Evolutionary conservation across 2,797 vertebrate genomes (phyloP), one percentile per base, ranked within the genome.

Genomic region (Neosilurus mollespiculum): DNA sequence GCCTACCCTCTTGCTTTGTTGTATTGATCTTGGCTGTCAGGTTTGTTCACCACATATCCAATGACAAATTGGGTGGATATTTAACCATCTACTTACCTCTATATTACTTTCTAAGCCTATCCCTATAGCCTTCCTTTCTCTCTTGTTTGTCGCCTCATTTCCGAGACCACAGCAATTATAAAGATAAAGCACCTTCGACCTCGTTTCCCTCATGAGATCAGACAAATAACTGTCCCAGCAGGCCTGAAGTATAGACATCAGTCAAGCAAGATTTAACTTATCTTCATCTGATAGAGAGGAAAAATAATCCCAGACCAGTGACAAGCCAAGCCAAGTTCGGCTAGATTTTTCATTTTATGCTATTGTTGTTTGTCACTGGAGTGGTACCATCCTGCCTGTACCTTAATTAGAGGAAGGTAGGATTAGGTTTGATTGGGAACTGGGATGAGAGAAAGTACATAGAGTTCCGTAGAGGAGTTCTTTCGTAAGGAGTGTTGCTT

Each of bases 181-280:
- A 81, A 69, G 79, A 81, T 59, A 84, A 84, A 84, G 79, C 79
- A 70, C 79, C 65, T 70, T 26, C 51, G 54, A 77, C 72, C 58
- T 20, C 51, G 53, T 53, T 69, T 37, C 72, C n/a, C 37, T 81
- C 37, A 66, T 78, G 64, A 37, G 9, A 49, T 53, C 16, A 71
- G 54, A 81, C 73, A 80, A 34, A 82, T 54, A 80, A 75, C 65
- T 30, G 1, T 65, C 22, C 80, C 37, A 49, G 66, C 78, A 34
- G 43, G 24, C 67, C 58, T 82, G 80, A 69, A 78, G 61, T 51
- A 82, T 82, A 83, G 65, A 84, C 62, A 81, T 64, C 79, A 61
- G 11, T 64, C 69, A 59, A 67, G n/a, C 78, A 66, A 81, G 54
- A 77, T 67, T 61, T 66, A 67, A 76, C 65, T 78, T 81, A 76